Percentiles rank a stretch among this genome's conserved stretches.
Evolutionary conservation across 2,888 invertebrate species (phyloP).

Genomic region (Amblyjoppa fuscipennis): DNA sequence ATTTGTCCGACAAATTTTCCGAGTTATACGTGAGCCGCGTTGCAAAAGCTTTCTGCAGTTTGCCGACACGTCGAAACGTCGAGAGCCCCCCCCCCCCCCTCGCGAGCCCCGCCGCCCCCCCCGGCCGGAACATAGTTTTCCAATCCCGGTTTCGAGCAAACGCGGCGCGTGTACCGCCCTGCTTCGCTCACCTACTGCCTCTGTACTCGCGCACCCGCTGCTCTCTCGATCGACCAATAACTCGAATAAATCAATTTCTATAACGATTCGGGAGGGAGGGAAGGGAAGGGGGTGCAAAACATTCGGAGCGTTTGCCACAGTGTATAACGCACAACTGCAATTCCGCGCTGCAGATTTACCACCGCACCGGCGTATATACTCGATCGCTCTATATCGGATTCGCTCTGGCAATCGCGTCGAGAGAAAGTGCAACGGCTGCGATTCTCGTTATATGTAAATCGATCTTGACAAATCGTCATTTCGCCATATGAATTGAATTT

Average conservation of each 20-base stretch:
- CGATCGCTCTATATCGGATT: not conserved
- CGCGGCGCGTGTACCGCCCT: slow-evolving; percentile 18
- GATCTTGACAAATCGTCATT: slow-evolving; percentile 38
- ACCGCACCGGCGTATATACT: not conserved
- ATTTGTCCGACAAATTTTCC: slow-evolving; percentile 69
- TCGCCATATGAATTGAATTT: slow-evolving; percentile 15
- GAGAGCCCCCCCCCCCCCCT: not conserved
- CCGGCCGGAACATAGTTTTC: slow-evolving; percentile 12
- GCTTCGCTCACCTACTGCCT: not conserved
- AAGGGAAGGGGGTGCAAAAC: not conserved
- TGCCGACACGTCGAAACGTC: slow-evolving; percentile 33
- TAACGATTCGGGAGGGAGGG: slow-evolving; percentile 53
- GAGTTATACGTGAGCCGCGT: slow-evolving; percentile 62
- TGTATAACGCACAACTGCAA: slow-evolving; percentile 13
- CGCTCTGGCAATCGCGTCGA: not conserved
- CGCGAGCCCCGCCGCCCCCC: no score
- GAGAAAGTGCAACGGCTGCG: slow-evolving; percentile 8
- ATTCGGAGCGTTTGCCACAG: slow-evolving; percentile 14
- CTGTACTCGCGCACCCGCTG: not conserved
- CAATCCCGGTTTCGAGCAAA: slow-evolving; percentile 52
- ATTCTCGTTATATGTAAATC: slow-evolving; percentile 46
- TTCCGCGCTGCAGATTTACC: slow-evolving; percentile 14
- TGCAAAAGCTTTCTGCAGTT: slow-evolving; percentile 32
- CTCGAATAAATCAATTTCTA: slow-evolving; percentile 69
- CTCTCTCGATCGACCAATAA: slow-evolving; percentile 54